Base-by-base conservation (phyloP, 92 coral and sea anemone species). In the Paragorgia papillata region DNA sequence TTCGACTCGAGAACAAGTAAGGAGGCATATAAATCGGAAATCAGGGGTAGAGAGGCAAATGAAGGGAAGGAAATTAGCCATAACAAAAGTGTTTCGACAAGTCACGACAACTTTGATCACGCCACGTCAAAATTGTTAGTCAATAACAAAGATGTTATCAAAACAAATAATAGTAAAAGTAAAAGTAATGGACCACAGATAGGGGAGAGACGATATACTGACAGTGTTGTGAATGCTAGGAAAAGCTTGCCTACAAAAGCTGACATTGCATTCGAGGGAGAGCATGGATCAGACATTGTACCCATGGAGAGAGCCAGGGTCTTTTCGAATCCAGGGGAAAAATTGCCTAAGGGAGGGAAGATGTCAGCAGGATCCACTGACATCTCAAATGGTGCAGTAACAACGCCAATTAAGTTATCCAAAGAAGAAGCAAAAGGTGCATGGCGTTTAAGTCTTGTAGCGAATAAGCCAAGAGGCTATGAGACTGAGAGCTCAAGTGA, bases 341-440 rank as follows among this genome's bases (percentile, higher is more conserved):
- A 55, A 35, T 10, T 15, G 0, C 2, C 17, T 9, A 22, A 64
- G 50, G 59, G 59, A 10, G 26, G 58, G 12, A 34, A 49, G 77
- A 25, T 1, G 26, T 9, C 63, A 30, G 22, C 30, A 1, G 46
- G 32, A 17, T 25, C 17, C 7, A 29, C 62, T 3, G 58, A 27
- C 32, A 22, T 40, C 31, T 46, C 54, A 7, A 24, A 68, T 20
- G 75, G 75, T 22, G 62, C 62, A 56, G 14, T 56, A 8, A 22
- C 3, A 22, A 56, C 30, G 9, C 62, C 62, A 3, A 53, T 71
- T 22, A 71, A 55, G 35, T 71, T 71, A 20, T 71, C 78, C 30
- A 57, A 71, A 19, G 78, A 71, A 58, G 78, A 71, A 34, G 78
- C 64, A 0, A 35, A 71, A 17, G 64, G 50, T 8, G 78, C 78